A percentile compares a stretch with the other conserved stretches of the same genome.
Evolutionary conservation across 2,888 invertebrate genomes (phyloP).

Genomic region (Drosophila kokeensis): DNA sequence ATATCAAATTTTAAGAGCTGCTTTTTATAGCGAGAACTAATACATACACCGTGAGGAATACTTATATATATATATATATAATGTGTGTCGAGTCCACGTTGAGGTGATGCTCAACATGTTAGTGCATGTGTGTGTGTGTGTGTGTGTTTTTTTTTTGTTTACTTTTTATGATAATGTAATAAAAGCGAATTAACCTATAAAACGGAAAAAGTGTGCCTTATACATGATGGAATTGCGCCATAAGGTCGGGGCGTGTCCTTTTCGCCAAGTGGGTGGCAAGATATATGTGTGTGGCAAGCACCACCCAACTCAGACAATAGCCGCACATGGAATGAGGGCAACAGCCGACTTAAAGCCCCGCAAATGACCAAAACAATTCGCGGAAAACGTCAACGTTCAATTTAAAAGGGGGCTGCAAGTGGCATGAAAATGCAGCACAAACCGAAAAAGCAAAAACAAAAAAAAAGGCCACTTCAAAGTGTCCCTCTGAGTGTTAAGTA

Average conservation of each 20-base stretch:
- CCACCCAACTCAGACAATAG: constrained; percentile 34
- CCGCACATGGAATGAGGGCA: constrained; percentile 39
- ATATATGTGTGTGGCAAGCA: constrained; percentile 39
- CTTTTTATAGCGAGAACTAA: constrained; percentile 66
- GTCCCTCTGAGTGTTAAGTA: constrained; percentile 79
- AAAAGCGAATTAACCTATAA: constrained; percentile 84
- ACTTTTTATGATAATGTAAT: constrained; percentile 83
- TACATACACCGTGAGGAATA: constrained; percentile 22
- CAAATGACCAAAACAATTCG: constrained; percentile 69
- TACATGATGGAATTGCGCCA: constrained; percentile 77
- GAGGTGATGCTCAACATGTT: constrained; percentile 55
- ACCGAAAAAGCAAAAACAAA: background rate
- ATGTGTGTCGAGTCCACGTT: constrained; percentile 25
- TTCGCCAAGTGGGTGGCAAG: constrained; percentile 33
- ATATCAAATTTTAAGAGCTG: constrained; percentile 61
- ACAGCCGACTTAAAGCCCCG: constrained; percentile 29
- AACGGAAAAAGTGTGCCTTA: constrained; percentile 75
- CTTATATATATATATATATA: background rate
- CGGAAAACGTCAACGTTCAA: constrained; percentile 51
- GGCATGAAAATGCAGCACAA: constrained; percentile 2
- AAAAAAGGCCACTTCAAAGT: constrained; percentile 48
- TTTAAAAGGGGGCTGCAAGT: constrained; percentile 55
- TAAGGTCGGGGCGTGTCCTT: constrained; percentile 79
- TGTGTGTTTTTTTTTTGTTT: constrained; percentile 32
- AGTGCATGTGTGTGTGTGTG: constrained; percentile 39